Percentiles rank a stretch among this genome's conserved stretches.
Evolutionary conservation across 1,140 invertebrate genomes (phyloP).

Genomic region (Tribolium madens): DNA sequence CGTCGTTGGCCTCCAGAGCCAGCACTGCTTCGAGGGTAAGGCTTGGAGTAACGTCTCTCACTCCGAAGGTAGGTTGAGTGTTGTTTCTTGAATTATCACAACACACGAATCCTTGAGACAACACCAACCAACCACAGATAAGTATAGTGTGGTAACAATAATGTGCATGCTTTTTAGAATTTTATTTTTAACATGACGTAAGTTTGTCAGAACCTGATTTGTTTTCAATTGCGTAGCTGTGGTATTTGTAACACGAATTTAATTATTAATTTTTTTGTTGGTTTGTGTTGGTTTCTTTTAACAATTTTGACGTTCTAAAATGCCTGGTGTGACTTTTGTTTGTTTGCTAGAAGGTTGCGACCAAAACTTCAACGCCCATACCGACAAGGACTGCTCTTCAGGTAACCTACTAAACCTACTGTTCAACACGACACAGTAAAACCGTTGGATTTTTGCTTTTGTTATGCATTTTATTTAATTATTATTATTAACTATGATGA

Average conservation of each 20-base stretch:
- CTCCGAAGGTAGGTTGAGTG: conserved; percentile 75
- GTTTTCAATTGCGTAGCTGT: neutral
- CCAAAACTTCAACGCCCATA: conserved; percentile 58
- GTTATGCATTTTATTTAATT: conserved; percentile 10
- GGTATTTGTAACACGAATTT: conserved; percentile 9
- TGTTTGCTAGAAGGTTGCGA: conserved; percentile 58
- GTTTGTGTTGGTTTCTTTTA: conserved; percentile 50
- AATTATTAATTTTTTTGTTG: conserved; percentile 42
- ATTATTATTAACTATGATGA: conserved; percentile 23
- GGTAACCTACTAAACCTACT: conserved; percentile 61
- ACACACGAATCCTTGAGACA: conserved; percentile 41
- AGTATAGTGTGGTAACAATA: conserved; percentile 17
- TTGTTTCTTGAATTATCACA: conserved; percentile 44
- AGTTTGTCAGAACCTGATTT: too few relatives aligned
- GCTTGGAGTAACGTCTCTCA: conserved; percentile 78
- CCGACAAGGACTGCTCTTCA: conserved; percentile 62
- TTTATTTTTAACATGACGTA: conserved; percentile 2
- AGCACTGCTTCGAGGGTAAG: conserved; percentile 78
- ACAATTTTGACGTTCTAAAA: conserved; percentile 26
- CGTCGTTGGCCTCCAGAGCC: conserved; percentile 78
- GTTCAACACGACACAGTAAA: conserved; percentile 15
- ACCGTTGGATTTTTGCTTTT: conserved; percentile 22
- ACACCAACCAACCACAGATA: conserved; percentile 54
- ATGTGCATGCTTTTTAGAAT: neutral
- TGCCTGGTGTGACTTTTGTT: conserved; percentile 46